These are phyloP conservation scores for Teleopsis dalmanni DNA, from an alignment of 1,140 invertebrate genomes.

Conservation along the genomic window DNA sequence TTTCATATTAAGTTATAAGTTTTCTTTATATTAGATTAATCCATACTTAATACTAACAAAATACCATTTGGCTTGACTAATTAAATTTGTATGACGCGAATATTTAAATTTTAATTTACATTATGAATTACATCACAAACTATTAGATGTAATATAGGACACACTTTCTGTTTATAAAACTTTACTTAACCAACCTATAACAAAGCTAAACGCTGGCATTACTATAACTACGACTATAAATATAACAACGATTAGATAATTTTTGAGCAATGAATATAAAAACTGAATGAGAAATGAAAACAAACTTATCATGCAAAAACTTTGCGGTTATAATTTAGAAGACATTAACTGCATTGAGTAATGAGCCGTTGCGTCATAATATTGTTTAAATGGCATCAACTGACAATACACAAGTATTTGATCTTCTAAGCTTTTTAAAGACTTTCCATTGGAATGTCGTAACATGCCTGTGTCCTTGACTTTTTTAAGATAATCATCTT, in stretches of 20 bases:
- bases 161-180: not conserved
- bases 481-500: conserved; percentile 26
- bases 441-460: conserved; percentile 9
- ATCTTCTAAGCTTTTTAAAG: conserved; percentile 21
- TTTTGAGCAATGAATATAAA: conserved; percentile 4
- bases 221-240: conserved; percentile 12
- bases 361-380: conserved; percentile 32
- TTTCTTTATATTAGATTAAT: too few relatives aligned
- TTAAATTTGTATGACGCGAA: too few relatives aligned
- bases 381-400: conserved; percentile 36
- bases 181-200: conserved; percentile 6
- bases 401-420: conserved; percentile 33
- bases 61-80: too few relatives aligned
- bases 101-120: too few relatives aligned
- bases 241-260: conserved; percentile 7
- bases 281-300: too few relatives aligned
- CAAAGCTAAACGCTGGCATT: conserved; percentile 5
- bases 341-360: conserved; percentile 31
- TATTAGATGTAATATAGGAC: too few relatives aligned
- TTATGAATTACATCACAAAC: too few relatives aligned
- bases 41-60: too few relatives aligned
- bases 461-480: conserved; percentile 25
- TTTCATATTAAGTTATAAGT: too few relatives aligned
- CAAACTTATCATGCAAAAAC: conserved; percentile 7
- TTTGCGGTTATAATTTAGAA: conserved; percentile 41